phyloP scores from a whole-genome alignment of 2,113 vertebrate species.

The Regulus satrapa region DNA sequence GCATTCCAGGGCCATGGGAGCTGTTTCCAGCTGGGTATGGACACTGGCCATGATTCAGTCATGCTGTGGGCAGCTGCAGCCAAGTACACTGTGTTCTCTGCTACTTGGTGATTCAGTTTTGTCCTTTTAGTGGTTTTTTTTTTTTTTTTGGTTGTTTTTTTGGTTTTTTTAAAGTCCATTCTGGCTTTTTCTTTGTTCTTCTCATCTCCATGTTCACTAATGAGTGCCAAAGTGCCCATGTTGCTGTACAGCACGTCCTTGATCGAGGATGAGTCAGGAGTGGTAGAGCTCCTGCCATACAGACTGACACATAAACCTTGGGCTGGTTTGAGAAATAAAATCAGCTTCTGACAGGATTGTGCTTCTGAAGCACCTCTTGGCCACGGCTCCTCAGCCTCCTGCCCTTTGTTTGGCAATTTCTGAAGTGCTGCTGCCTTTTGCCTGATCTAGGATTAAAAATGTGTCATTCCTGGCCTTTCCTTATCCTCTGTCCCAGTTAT shows the following conservation, averaged over 20 bases:
- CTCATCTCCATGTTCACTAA: background rate
- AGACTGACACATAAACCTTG: background rate
- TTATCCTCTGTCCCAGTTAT: background rate
- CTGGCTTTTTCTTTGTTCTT: background rate
- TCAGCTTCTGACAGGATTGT: background rate
- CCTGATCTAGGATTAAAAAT: background rate
- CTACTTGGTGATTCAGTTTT: background rate
- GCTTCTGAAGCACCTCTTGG: background rate
- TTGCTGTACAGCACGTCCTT: background rate
- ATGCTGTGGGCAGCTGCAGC: background rate
- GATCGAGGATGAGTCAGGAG: background rate
- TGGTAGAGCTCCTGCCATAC: background rate
- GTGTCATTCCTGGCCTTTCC: background rate
- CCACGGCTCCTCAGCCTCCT: background rate
- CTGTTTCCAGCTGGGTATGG: background rate
- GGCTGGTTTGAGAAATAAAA: background rate
- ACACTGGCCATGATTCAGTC: background rate
- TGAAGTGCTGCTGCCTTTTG: background rate
- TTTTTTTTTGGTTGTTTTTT: background rate
- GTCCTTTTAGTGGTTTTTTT: background rate
- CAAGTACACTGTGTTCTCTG: background rate
- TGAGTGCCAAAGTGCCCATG: background rate
- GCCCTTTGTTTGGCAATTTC: background rate
- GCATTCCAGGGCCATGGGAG: fast-evolving
- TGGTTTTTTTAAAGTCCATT: background rate